Percentiles rank a stretch among this genome's conserved stretches.
Conservation (phyloP, 1,140 invertebrate genomes). For the Drosophila busckii region DNA sequence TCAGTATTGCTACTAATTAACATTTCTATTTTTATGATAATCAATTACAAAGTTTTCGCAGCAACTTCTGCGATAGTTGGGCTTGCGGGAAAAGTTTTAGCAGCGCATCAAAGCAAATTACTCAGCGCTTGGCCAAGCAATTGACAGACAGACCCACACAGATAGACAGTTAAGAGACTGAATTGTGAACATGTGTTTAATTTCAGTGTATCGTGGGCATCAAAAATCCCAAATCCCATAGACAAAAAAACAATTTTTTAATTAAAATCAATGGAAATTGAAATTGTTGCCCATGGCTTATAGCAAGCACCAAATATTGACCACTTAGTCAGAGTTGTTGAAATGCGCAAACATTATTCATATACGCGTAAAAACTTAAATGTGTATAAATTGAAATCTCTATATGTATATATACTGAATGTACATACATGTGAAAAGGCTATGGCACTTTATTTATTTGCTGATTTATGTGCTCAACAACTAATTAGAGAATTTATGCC, state of each 20-base stretch:
- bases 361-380: constrained; percentile 18
- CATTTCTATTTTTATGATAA: constrained; percentile 63
- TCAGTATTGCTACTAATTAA: constrained; percentile 46
- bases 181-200: constrained; percentile 50
- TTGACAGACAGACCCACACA: constrained; percentile 32
- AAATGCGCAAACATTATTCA: constrained; percentile 35
- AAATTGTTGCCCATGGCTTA: constrained; percentile 33
- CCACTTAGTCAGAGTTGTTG: constrained; percentile 52
- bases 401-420: neutral
- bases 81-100: constrained; percentile 10
- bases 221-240: constrained; percentile 28
- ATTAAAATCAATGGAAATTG: constrained; percentile 34
- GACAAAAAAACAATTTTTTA: constrained; percentile 33
- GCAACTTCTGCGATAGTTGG: constrained; percentile 46
- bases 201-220: constrained; percentile 36
- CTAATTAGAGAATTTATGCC: constrained; percentile 67
- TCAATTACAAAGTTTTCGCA: constrained; percentile 63
- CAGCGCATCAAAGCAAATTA: constrained; percentile 42
- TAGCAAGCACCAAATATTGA: constrained; percentile 23
- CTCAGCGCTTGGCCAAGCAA: constrained; percentile 37
- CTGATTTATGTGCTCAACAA: constrained; percentile 62
- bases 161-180: constrained; percentile 24
- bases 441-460: constrained; percentile 47
- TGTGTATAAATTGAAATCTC: neutral
- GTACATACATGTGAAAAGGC: constrained; percentile 2